phyloP scores from a whole-genome alignment of 2,113 vertebrate genomes.

The Hypocryptadius cinnamomeus region DNA sequence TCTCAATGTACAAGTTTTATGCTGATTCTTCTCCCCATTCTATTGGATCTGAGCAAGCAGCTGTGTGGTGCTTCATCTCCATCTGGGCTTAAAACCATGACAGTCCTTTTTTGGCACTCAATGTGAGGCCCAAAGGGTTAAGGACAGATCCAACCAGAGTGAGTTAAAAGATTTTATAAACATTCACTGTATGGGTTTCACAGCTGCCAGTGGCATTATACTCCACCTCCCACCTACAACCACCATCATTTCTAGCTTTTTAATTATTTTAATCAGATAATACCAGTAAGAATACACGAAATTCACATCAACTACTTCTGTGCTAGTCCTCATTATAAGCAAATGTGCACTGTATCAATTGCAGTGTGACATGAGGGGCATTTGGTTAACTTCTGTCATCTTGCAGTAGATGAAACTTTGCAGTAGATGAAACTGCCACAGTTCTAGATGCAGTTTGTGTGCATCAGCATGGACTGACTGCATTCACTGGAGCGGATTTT shows the following conservation, averaged over 20 bases:
- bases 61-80: not conserved
- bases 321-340: not conserved
- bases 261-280: not conserved
- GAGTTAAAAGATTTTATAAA: not conserved
- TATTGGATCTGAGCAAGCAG: not conserved
- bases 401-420: constrained; percentile 4
- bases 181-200: not conserved
- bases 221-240: not conserved
- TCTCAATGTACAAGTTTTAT: not conserved
- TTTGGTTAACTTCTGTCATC: not conserved
- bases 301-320: not conserved
- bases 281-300: not conserved
- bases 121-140: not conserved
- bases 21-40: not conserved
- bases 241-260: not conserved
- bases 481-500: not conserved
- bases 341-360: not conserved
- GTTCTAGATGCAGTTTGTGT: not conserved
- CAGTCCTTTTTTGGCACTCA: not conserved
- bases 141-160: rapidly evolving
- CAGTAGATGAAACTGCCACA: not conserved
- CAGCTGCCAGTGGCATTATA: not conserved
- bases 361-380: not conserved
- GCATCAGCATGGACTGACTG: not conserved
- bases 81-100: not conserved